Evolutionary conservation across 2,797 vertebrate genomes (phyloP).

Genomic region (Gymnothorax javanicus): DNA sequence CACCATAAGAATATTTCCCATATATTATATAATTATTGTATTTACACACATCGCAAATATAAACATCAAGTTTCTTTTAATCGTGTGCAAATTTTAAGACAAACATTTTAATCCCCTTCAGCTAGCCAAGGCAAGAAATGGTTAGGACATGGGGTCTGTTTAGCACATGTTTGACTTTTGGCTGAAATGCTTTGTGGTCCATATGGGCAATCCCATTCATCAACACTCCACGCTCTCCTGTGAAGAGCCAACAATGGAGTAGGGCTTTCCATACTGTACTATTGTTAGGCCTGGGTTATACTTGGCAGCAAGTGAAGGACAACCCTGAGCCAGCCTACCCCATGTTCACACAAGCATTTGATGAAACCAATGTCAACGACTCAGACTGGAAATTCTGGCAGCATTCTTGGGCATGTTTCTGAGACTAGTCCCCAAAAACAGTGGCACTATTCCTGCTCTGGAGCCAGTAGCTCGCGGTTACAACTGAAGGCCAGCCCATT

Average conservation of each 20-base stretch:
- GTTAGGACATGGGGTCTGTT: neutral
- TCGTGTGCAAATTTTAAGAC: constrained; percentile 20
- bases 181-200: neutral
- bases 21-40: constrained; percentile 54
- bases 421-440: too few relatives aligned
- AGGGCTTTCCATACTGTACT: too few relatives aligned
- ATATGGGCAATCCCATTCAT: neutral
- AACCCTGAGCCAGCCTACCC: too few relatives aligned
- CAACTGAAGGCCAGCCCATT: too few relatives aligned
- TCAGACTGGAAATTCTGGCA: too few relatives aligned
- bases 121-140: constrained; percentile 10
- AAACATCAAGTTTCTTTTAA: neutral
- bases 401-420: too few relatives aligned
- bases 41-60: constrained; percentile 57
- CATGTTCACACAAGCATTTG: too few relatives aligned
- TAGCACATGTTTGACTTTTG: neutral
- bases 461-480: too few relatives aligned
- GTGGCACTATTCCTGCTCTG: too few relatives aligned
- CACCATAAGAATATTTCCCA: constrained; percentile 65
- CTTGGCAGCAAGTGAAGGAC: too few relatives aligned
- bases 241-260: neutral
- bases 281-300: too few relatives aligned
- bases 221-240: neutral
- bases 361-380: too few relatives aligned
- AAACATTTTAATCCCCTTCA: constrained; percentile 4